phyloP scores from a whole-genome alignment of 1,140 invertebrate species.

The Leguminivora glycinivorella region DNA sequence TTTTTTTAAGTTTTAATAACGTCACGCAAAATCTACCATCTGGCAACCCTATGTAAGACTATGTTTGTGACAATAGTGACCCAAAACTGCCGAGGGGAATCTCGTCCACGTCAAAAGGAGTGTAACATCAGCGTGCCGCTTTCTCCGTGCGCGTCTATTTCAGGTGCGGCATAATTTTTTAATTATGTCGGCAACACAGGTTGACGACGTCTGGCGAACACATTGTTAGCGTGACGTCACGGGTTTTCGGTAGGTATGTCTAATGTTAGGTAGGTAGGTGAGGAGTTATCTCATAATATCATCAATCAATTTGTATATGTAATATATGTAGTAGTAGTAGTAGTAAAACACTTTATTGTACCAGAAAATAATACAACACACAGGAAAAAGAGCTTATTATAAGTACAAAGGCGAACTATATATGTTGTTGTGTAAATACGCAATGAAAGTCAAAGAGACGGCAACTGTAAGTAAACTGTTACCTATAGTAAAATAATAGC shows the following conservation, averaged over 20 bases:
- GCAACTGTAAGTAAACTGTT: no score
- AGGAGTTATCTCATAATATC: no score
- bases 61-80: conserved; percentile 61
- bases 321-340: no score
- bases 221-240: conserved; percentile 42
- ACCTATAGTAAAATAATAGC: no score
- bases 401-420: no score
- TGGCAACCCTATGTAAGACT: background rate
- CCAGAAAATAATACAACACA: no score
- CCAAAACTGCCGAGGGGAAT: conserved; percentile 65
- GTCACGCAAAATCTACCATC: background rate
- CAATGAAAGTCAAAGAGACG: no score
- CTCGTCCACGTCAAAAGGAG: conserved; percentile 53
- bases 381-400: no score
- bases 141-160: conserved; percentile 62
- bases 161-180: conserved; percentile 52
- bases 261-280: background rate
- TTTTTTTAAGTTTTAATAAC: background rate
- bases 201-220: conserved; percentile 38
- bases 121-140: conserved; percentile 58
- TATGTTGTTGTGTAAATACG: no score
- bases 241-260: background rate
- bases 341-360: no score
- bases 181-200: conserved; percentile 38
- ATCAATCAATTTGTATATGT: no score